Evolutionary conservation across 2,888 invertebrate genomes (phyloP).

Genomic region (Orgyia antiqua): DNA sequence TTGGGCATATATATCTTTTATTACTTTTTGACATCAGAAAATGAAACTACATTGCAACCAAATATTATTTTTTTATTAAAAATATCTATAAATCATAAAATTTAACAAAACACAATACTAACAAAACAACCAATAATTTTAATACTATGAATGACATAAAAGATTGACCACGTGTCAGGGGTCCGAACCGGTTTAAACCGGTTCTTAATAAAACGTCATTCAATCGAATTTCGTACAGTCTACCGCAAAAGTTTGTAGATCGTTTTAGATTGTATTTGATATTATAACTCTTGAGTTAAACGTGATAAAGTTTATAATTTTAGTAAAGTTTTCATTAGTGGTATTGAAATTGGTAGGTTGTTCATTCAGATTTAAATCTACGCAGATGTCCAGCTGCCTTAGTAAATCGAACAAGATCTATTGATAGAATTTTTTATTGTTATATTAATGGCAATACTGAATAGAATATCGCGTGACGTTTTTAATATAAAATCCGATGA

Average conservation of each 20-base stretch:
- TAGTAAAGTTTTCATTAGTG: constrained; percentile 9
- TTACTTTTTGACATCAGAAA: no score
- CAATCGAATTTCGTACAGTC: constrained; percentile 59
- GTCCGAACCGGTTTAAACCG: constrained; percentile 63
- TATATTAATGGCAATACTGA: constrained; percentile 29
- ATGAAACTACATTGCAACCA: no score
- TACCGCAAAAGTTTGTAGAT: constrained; percentile 22
- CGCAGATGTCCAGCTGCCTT: constrained; percentile 54
- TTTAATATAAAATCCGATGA: constrained; percentile 15
- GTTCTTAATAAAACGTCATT: constrained; percentile 67
- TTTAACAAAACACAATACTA: constrained; percentile 28
- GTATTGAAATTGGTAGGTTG: constrained; percentile 24
- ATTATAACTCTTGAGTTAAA: constrained; percentile 17
- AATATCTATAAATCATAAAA: constrained; percentile 33
- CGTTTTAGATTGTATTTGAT: constrained; percentile 7
- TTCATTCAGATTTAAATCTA: constrained; percentile 41
- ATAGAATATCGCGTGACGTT: constrained; percentile 21
- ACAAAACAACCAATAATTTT: constrained; percentile 67
- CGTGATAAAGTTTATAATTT: constrained; percentile 15
- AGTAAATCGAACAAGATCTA: constrained; percentile 48
- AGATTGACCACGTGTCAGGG: constrained; percentile 68
- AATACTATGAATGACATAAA: constrained; percentile 61
- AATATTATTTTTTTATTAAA: no score
- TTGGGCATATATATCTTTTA: no score
- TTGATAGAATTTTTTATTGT: constrained; percentile 47